phyloP scores from a whole-genome alignment of 2,113 vertebrate species.

The Beaufortia kweichowensis region DNA sequence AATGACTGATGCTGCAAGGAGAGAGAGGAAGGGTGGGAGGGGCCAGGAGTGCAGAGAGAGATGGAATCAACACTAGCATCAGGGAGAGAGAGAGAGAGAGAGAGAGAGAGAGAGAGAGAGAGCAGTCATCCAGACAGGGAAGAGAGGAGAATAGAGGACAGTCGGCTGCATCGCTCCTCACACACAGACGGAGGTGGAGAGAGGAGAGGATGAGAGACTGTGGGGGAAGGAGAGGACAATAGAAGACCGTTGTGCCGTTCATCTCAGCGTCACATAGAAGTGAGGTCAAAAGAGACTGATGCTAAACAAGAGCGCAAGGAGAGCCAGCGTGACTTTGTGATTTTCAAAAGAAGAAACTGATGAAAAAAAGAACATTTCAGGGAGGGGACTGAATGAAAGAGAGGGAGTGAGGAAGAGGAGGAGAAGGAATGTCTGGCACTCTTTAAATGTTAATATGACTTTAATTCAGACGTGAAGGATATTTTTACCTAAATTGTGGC shows the following conservation, averaged over 20 bases:
- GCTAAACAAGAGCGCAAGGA: constrained; percentile 43
- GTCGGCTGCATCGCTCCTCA: constrained; percentile 50
- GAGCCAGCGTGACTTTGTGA: constrained; percentile 72
- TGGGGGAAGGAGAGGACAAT: constrained; percentile 57
- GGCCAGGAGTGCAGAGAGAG: constrained; percentile 59
- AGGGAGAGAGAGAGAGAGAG: constrained; percentile 45
- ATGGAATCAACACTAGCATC: constrained; percentile 54
- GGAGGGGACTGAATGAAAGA: constrained; percentile 67
- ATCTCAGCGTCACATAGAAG: constrained; percentile 48
- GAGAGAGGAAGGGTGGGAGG: constrained; percentile 52
- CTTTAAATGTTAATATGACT: constrained; percentile 62
- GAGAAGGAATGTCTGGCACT: constrained; percentile 54
- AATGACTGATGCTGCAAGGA: constrained; percentile 70
- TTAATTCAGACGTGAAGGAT: constrained; percentile 46
- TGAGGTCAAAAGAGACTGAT: constrained; percentile 64
- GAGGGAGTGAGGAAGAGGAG: constrained; percentile 47
- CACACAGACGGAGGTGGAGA: constrained; percentile 53
- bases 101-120: constrained; percentile 48
- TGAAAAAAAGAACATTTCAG: constrained; percentile 65
- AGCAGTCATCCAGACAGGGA: constrained; percentile 38
- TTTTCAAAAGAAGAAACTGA: constrained; percentile 68
- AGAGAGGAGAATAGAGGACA: constrained; percentile 54
- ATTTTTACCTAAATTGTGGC: constrained; percentile 53
- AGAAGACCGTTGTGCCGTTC: constrained; percentile 35
- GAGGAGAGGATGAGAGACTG: constrained; percentile 56